Evolutionary conservation across 2,797 vertebrate genomes (phyloP).

Genomic region (Dendrocincla tyrannina): DNA sequence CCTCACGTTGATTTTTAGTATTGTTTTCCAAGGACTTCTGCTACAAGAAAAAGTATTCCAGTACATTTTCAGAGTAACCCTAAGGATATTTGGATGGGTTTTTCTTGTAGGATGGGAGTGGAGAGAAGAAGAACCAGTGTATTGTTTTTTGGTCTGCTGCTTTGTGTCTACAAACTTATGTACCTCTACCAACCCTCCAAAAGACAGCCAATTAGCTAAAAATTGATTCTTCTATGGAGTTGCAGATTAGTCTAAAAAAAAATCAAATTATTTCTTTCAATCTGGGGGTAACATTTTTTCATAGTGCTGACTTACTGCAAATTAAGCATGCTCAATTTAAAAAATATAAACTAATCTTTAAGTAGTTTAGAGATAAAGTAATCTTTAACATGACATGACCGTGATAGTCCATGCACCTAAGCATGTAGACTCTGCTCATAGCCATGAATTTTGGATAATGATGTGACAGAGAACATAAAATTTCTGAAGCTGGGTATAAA

Average conservation of each 20-base stretch:
- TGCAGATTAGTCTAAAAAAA: background rate
- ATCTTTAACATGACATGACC: background rate
- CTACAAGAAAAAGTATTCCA: background rate
- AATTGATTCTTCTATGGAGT: background rate
- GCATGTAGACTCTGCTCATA: background rate
- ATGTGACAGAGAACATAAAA: background rate
- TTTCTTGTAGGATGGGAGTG: background rate
- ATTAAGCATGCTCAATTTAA: background rate
- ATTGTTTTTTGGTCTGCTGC: background rate
- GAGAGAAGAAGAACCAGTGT: rapidly evolving
- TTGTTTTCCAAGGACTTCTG: background rate
- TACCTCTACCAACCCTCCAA: background rate
- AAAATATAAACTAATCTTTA: background rate
- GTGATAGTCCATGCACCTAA: background rate
- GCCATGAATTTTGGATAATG: background rate
- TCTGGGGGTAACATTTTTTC: background rate
- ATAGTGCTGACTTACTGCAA: background rate
- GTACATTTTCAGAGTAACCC: background rate
- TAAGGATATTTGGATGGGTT: background rate
- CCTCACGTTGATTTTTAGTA: background rate
- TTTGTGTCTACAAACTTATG: background rate
- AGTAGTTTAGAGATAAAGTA: background rate
- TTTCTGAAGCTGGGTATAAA: background rate
- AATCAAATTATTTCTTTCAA: background rate
- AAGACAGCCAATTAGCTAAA: background rate